A percentile compares a stretch with the other conserved stretches of the same genome.
Evolutionary conservation across 1,140 invertebrate species (phyloP).

Genomic region (Sinella curviseta): DNA sequence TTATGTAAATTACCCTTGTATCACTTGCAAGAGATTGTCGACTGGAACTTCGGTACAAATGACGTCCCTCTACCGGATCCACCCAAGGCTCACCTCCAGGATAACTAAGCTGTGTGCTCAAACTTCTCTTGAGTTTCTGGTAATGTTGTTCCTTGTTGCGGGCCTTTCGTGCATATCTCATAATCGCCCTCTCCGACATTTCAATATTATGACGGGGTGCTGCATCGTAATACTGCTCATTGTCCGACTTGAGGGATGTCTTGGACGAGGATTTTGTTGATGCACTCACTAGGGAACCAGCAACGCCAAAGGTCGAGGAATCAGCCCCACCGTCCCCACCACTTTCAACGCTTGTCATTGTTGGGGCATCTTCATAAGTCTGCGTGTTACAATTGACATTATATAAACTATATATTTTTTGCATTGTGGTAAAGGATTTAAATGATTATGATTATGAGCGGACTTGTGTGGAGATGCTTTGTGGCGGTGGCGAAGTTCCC

Average conservation of each 20-base stretch:
- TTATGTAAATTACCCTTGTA: slow-evolving; percentile 60
- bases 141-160: slow-evolving; percentile 34
- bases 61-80: slow-evolving; percentile 33
- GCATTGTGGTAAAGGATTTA: too few relatives aligned
- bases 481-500: slow-evolving; percentile 80
- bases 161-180: slow-evolving; percentile 43
- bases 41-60: slow-evolving; percentile 60
- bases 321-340: too few relatives aligned
- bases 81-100: slow-evolving; percentile 53
- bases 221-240: slow-evolving; percentile 13
- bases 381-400: neutral
- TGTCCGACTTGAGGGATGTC: slow-evolving; percentile 33
- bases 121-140: slow-evolving; percentile 56
- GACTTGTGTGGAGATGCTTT: slow-evolving; percentile 83
- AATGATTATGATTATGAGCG: too few relatives aligned
- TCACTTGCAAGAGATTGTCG: slow-evolving; percentile 66
- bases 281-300: neutral
- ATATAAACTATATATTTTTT: neutral
- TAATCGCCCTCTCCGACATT: slow-evolving; percentile 48
- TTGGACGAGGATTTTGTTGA: slow-evolving; percentile 36
- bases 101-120: slow-evolving; percentile 55
- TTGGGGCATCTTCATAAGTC: slow-evolving; percentile 21
- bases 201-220: slow-evolving; percentile 17
- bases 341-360: neutral
- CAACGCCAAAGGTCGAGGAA: too few relatives aligned